Evolutionary conservation across 2,888 invertebrate species (phyloP).

Genomic region (Ptilodon capucinus): DNA sequence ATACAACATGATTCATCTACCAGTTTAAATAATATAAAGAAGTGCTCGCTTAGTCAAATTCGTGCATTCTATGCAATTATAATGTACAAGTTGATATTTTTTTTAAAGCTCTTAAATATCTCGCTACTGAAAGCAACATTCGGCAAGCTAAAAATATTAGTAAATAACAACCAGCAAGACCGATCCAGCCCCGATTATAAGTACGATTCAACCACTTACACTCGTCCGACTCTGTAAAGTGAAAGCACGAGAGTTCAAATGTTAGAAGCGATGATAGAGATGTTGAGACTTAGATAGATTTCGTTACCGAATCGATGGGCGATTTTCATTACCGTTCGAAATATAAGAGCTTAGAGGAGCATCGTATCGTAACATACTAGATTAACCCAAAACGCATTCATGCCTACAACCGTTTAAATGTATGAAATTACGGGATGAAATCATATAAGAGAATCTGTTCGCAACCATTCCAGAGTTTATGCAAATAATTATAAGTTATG

Average conservation of each 20-base stretch:
- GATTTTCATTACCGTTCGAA: neutral
- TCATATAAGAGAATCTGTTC: neutral
- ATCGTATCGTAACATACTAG: neutral
- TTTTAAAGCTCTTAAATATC: neutral
- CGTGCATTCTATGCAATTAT: conserved; percentile 30
- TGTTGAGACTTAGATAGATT: conserved; percentile 4
- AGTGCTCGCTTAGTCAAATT: neutral
- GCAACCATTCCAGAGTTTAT: neutral
- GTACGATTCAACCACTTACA: conserved; percentile 75
- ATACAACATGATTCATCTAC: neutral
- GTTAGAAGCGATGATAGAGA: conserved; percentile 60
- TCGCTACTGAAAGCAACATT: conserved; percentile 35
- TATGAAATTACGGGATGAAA: neutral
- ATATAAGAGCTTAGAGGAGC: neutral
- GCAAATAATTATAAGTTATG: neutral
- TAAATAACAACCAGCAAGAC: conserved; percentile 58
- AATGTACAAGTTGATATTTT: too few relatives aligned
- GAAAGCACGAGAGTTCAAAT: conserved; percentile 76
- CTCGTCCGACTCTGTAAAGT: conserved; percentile 80
- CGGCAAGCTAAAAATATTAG: conserved; percentile 54
- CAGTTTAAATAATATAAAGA: neutral
- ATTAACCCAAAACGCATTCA: neutral
- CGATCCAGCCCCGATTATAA: conserved; percentile 61
- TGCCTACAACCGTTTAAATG: neutral
- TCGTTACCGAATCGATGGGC: conserved; percentile 2